phyloP scores from a whole-genome alignment of 2,888 invertebrate species.

The Vanessa cardui region DNA sequence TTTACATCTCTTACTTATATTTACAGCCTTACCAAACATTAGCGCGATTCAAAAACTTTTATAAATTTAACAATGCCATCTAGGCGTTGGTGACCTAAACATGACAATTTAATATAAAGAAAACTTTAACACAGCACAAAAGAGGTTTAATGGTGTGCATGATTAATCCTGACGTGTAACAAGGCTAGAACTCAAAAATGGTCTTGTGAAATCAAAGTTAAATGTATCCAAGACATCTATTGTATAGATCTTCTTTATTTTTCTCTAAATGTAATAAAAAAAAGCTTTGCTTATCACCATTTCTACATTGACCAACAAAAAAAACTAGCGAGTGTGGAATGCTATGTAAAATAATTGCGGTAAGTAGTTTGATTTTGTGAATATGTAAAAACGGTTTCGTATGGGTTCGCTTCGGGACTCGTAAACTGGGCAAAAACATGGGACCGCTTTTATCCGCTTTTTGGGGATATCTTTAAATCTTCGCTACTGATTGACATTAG shows the following conservation, averaged over 20 bases:
- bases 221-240: background rate
- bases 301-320: conserved; percentile 3
- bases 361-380: conserved; percentile 19
- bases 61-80: no score
- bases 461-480: conserved; percentile 41
- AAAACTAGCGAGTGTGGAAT: background rate
- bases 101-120: no score
- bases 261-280: background rate
- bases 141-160: no score
- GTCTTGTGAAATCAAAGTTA: no score
- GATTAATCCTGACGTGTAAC: no score
- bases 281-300: conserved; percentile 5
- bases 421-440: conserved; percentile 49
- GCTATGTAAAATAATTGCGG: background rate
- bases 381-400: conserved; percentile 17
- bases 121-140: no score
- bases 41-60: no score
- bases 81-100: no score
- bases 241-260: background rate
- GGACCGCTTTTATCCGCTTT: conserved; percentile 49
- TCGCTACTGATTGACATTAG: conserved; percentile 36
- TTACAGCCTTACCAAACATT: no score
- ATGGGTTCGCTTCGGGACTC: conserved; percentile 25
- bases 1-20: no score
- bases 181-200: no score